Evolutionary conservation across 2,113 vertebrate genomes (phyloP).

Genomic region (Eulacestoma nigropectus): DNA sequence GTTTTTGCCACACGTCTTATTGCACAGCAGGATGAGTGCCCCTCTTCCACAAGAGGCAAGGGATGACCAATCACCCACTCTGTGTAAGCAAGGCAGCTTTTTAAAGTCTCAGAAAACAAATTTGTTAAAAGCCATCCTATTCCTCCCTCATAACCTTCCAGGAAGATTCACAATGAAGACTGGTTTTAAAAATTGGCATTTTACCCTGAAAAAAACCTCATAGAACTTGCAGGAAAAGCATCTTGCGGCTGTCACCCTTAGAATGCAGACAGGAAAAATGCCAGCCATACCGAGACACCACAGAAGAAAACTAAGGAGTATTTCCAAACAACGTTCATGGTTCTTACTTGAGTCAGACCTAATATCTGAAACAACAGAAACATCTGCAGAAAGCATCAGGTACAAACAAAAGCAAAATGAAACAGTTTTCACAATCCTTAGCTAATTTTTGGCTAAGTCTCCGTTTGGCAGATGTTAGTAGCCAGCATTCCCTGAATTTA

Average conservation of each 20-base stretch:
- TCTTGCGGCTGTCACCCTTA: neutral
- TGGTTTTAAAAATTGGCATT: neutral
- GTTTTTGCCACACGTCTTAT: rapidly evolving
- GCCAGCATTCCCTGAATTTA: neutral
- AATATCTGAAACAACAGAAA: neutral
- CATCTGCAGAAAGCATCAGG: neutral
- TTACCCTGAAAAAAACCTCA: neutral
- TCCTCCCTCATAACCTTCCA: neutral
- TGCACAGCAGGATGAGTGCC: neutral
- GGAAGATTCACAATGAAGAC: neutral
- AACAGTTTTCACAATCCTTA: neutral
- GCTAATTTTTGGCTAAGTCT: neutral
- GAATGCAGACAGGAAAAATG: neutral
- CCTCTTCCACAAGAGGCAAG: neutral
- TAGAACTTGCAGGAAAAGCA: neutral
- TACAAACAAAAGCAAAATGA: neutral
- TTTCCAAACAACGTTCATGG: neutral
- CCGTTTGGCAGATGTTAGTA: neutral
- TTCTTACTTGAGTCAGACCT: neutral
- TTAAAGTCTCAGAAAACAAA: neutral
- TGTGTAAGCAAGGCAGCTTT: neutral
- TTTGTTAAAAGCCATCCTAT: neutral
- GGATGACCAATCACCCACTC: neutral
- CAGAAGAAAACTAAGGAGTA: neutral
- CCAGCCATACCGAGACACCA: neutral